Evolutionary conservation across 2,888 invertebrate genomes (phyloP).

Genomic region (Leucophenga maculata): DNA sequence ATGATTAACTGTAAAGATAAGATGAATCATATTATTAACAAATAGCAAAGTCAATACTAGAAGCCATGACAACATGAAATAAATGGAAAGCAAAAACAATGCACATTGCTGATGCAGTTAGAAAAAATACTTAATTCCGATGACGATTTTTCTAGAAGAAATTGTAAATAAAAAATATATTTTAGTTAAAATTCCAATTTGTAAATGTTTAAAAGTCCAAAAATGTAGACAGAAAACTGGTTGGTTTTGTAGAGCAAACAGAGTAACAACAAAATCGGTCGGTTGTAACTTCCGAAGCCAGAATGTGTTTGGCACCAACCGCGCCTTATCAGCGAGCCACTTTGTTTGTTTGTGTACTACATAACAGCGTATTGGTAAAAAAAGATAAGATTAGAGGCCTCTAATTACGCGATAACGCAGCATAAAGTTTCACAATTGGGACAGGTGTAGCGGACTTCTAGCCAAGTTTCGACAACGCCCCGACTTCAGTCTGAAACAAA

Average conservation of each 20-base stretch:
- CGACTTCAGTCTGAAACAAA: slow-evolving; percentile 61
- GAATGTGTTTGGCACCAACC: slow-evolving; percentile 46
- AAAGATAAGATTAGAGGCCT: slow-evolving; percentile 12
- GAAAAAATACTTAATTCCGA: too few relatives aligned
- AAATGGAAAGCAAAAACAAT: slow-evolving; percentile 14
- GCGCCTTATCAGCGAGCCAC: too few relatives aligned
- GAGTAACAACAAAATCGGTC: slow-evolving; percentile 38
- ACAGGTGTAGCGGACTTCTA: slow-evolving; percentile 46
- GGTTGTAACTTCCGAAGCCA: slow-evolving; percentile 24
- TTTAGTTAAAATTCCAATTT: too few relatives aligned
- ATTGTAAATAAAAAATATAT: slow-evolving; percentile 29
- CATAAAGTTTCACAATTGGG: slow-evolving; percentile 54
- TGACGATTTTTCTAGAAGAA: too few relatives aligned
- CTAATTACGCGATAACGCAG: slow-evolving; percentile 33
- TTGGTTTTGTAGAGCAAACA: slow-evolving; percentile 43
- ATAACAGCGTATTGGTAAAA: slow-evolving; percentile 2
- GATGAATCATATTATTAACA: slow-evolving; percentile 51
- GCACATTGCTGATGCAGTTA: background rate
- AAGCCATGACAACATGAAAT: slow-evolving; percentile 5
- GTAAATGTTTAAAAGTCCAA: too few relatives aligned
- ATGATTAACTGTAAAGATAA: slow-evolving; percentile 53
- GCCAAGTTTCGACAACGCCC: slow-evolving; percentile 51
- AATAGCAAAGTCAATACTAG: slow-evolving; percentile 8
- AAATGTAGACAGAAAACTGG: slow-evolving; percentile 34
- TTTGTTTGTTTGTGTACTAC: slow-evolving; percentile 27